Evolutionary conservation across 2,888 invertebrate genomes (phyloP), one percentile per base, ranked within the genome.

Genomic region (Noctua fimbriata): DNA sequence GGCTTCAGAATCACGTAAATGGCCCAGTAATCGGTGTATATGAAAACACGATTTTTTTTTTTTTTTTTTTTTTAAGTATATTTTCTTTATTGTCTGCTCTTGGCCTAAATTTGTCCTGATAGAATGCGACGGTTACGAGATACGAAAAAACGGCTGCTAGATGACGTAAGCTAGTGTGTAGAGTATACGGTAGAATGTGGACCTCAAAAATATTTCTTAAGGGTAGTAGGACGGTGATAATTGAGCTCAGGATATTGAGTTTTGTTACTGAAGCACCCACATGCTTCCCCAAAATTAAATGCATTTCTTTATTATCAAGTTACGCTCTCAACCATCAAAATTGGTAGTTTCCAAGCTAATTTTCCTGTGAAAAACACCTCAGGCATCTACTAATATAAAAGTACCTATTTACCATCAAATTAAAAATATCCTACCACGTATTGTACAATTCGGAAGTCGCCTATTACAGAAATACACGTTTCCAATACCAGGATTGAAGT

Each of bases 401-500:
- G n/a, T 44, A 16, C 10, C 14, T 14, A n/a, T 78, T 49, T 32
- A 21, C 41, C 32, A 16, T 24, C 4, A 52, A 69, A 47, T 49
- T 75, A 2, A 24, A 58, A 41, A 66, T 58, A 83, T 58, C 78
- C 69, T 52, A 60, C 79, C 12, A 12, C 49, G 32, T 60, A 76
- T 73, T 58, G n/a, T 63, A 82, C 84, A 58, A 69, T 73, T 82
- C 72, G 72, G 82, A 82, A 84, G 36, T 65, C 47, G 5, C 44
- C 63, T 69, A 84, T 84, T 82, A 84, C 36, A 79, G 58, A 65
- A 84, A 80, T 84, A 58, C 67, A 81, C 36, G 86, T 85, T 80
- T 76, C 52, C 76, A 76, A 47, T 63, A 77, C 73, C 16, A 60
- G 73, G 28, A 69, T 60, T 81, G 72, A 73, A 65, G 73, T 82